A percentile compares a stretch with the other conserved stretches of the same genome.
These are phyloP conservation scores for Ricordea florida DNA, from an alignment of 92 coral and sea anemone species.

Conservation along the genomic window DNA sequence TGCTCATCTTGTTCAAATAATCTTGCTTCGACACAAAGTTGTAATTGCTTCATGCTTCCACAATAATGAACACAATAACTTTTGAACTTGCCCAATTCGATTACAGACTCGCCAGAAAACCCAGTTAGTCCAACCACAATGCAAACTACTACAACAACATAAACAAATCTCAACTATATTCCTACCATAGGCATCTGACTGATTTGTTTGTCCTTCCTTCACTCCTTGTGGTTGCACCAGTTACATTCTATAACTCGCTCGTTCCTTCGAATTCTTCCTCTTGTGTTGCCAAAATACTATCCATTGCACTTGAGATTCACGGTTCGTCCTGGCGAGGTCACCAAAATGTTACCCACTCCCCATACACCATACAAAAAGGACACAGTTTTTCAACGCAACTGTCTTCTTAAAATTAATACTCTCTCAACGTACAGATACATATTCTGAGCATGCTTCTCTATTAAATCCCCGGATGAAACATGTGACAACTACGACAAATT, in stretches of 20 bases:
- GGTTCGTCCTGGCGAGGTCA: constrained; percentile 11
- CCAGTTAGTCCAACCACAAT: neutral
- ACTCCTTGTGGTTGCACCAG: neutral
- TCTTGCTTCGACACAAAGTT: constrained; percentile 1
- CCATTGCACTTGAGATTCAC: neutral
- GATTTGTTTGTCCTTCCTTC: neutral
- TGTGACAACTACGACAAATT: too few relatives aligned
- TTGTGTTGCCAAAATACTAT: neutral
- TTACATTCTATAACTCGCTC: neutral
- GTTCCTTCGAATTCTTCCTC: neutral
- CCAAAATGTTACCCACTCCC: constrained; percentile 14
- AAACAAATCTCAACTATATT: neutral
- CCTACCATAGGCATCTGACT: constrained; percentile 25
- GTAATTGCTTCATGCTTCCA: constrained; percentile 3
- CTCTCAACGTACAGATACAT: too few relatives aligned
- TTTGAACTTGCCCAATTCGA: neutral
- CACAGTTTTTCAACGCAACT: too few relatives aligned
- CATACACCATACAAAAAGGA: too few relatives aligned
- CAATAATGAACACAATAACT: neutral
- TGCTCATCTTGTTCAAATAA: constrained; percentile 31
- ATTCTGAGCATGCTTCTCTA: too few relatives aligned
- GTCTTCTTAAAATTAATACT: too few relatives aligned
- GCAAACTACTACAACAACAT: neutral
- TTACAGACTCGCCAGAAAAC: neutral
- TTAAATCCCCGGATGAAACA: too few relatives aligned